Conservation (phyloP, 2,888 invertebrate genomes). For the Marasmarcha lunaedactyla region DNA sequence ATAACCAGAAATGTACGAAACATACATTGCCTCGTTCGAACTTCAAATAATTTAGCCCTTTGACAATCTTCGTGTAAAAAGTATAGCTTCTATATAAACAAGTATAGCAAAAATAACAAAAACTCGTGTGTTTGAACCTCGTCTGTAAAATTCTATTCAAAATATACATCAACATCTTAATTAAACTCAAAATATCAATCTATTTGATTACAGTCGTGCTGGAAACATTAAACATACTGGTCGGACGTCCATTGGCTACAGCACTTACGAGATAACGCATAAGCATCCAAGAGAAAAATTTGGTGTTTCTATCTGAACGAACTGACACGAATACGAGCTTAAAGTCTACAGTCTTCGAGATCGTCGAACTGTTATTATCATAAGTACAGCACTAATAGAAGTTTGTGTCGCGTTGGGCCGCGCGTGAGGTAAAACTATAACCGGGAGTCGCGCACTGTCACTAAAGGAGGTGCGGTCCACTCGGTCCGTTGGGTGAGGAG, state of each 20-base stretch:
- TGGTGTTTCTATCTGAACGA: constrained; percentile 60
- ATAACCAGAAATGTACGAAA: constrained; percentile 6
- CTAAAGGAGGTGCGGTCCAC: constrained; percentile 46
- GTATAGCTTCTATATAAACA: constrained; percentile 40
- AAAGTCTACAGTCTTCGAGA: constrained; percentile 37
- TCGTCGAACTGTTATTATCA: constrained; percentile 48
- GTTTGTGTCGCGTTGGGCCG: constrained; percentile 52
- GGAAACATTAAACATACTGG: constrained; percentile 45
- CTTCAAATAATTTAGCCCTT: background rate
- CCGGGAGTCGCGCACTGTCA: constrained; percentile 64
- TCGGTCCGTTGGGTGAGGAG: constrained; percentile 41
- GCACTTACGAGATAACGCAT: constrained; percentile 41
- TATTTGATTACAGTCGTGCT: constrained; percentile 32
- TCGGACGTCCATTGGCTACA: constrained; percentile 47
- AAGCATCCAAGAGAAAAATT: constrained; percentile 20
- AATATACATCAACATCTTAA: constrained; percentile 39
- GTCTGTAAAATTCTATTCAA: constrained; percentile 48
- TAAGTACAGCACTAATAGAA: constrained; percentile 66
- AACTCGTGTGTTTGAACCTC: constrained; percentile 33
- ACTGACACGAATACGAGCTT: constrained; percentile 60
- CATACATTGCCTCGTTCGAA: background rate
- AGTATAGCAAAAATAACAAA: constrained; percentile 43
- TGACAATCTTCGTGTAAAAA: constrained; percentile 12
- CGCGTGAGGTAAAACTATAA: constrained; percentile 66
- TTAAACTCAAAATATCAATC: constrained; percentile 29